Evolutionary conservation across 1,140 invertebrate species (phyloP).

Genomic region (Plectrocnemia conspersa): DNA sequence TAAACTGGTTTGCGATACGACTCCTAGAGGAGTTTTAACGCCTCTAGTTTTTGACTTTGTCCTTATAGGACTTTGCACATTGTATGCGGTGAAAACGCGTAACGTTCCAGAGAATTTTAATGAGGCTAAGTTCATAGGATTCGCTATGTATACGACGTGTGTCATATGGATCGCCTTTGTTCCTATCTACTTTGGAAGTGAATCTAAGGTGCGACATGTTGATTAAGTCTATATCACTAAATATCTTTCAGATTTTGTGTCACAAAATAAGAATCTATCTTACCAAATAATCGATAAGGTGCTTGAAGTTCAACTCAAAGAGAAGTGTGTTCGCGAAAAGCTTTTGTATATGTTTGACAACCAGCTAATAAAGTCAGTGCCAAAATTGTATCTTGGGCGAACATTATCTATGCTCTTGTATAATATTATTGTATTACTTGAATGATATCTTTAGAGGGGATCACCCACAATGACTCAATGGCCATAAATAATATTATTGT

Average conservation of each 20-base stretch:
- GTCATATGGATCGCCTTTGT: slow-evolving; percentile 88
- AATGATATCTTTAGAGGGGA: too few relatives aligned
- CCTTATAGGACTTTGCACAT: slow-evolving; percentile 72
- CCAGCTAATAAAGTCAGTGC: too few relatives aligned
- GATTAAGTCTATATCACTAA: too few relatives aligned
- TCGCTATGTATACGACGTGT: slow-evolving; percentile 84
- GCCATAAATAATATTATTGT: too few relatives aligned
- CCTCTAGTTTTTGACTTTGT: slow-evolving; percentile 78
- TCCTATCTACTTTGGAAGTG: slow-evolving; percentile 77
- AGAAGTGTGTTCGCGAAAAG: too few relatives aligned
- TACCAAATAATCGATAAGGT: neutral
- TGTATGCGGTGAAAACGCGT: slow-evolving; percentile 81
- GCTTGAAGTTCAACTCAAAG: neutral
- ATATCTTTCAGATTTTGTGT: too few relatives aligned
- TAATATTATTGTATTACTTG: too few relatives aligned
- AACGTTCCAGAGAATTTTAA: slow-evolving; percentile 89
- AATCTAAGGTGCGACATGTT: slow-evolving; percentile 55
- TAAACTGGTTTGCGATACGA: slow-evolving; percentile 67
- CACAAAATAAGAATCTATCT: too few relatives aligned
- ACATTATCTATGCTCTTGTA: too few relatives aligned
- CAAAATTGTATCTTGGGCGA: too few relatives aligned
- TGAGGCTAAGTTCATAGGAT: slow-evolving; percentile 78
- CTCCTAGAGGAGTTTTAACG: slow-evolving; percentile 62
- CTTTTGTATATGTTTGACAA: too few relatives aligned
- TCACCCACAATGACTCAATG: too few relatives aligned